These are phyloP conservation scores for Aplidium turbinatum DNA, from an alignment of 23 tunicate genomes.

Conservation along the genomic window DNA sequence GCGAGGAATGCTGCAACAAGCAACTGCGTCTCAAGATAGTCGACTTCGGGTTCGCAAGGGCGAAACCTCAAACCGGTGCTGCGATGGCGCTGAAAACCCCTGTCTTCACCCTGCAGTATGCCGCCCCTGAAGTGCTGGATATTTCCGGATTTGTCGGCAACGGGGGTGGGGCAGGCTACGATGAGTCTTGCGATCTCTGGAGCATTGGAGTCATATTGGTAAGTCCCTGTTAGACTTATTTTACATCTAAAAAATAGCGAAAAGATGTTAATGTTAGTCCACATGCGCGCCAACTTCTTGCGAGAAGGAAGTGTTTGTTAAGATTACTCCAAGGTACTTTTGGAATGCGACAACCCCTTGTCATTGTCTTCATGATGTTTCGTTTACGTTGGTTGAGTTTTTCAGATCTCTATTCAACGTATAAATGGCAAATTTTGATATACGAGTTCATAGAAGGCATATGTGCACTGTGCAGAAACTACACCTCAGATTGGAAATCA, in stretches of 20 bases:
- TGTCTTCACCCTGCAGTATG: slow-evolving; percentile 90
- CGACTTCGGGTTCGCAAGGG: slow-evolving; percentile 90
- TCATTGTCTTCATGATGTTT: too few species aligned
- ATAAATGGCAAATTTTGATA: too few species aligned
- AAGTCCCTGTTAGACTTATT: slow-evolving; percentile 12
- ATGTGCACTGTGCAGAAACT: too few species aligned
- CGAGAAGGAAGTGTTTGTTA: too few species aligned
- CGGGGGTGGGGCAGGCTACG: slow-evolving; percentile 56
- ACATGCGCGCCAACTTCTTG: too few species aligned
- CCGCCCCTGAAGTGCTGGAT: slow-evolving; percentile 92
- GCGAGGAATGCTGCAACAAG: neutral
- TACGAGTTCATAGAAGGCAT: too few species aligned
- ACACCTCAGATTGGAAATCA: too few species aligned
- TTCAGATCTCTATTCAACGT: too few species aligned
- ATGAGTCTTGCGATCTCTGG: slow-evolving; percentile 94
- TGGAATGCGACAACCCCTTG: too few species aligned
- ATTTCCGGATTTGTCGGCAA: slow-evolving; percentile 29
- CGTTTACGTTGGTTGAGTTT: too few species aligned
- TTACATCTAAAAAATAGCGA: neutral
- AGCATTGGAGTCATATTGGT: slow-evolving; percentile 94
- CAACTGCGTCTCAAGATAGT: slow-evolving; percentile 73
- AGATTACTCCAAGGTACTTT: too few species aligned
- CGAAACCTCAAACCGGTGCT: slow-evolving; percentile 38
- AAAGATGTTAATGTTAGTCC: too few species aligned
- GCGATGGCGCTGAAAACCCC: slow-evolving; percentile 74